These are phyloP conservation scores for Podocnemis expansa DNA, from an alignment of 2,113 vertebrate species.

Conservation along the genomic window DNA sequence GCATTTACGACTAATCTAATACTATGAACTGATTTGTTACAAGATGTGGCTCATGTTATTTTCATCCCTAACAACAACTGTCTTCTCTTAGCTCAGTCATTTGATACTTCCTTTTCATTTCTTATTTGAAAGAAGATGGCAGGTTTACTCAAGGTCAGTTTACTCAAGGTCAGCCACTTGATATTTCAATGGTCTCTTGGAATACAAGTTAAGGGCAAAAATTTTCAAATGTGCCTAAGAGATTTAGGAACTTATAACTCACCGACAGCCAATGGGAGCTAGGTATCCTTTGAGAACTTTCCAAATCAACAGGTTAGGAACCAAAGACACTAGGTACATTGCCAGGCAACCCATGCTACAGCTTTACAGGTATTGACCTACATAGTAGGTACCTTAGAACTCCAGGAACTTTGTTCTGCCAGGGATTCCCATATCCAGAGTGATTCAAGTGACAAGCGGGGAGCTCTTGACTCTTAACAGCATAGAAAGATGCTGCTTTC, in stretches of 20 bases:
- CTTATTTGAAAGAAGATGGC: background rate
- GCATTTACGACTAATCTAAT: conserved; percentile 56
- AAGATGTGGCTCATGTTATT: background rate
- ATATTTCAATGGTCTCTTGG: background rate
- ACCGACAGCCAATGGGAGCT: background rate
- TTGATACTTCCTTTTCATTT: background rate
- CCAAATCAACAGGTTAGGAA: background rate
- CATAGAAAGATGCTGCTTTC: background rate
- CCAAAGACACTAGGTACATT: background rate
- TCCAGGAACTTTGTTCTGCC: background rate
- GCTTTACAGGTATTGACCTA: background rate
- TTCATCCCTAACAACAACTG: conserved; percentile 3
- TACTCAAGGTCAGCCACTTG: background rate
- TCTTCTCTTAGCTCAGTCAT: background rate
- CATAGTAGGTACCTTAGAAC: background rate
- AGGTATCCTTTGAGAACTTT: background rate
- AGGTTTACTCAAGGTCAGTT: background rate
- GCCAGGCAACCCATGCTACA: background rate
- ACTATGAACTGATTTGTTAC: conserved; percentile 51
- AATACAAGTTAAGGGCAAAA: background rate
- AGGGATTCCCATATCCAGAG: background rate
- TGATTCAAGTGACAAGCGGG: background rate
- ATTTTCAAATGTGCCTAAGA: background rate
- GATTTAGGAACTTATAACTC: background rate
- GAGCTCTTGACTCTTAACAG: background rate